These are phyloP conservation scores for Cosmia trapezina DNA, from an alignment of 2,888 invertebrate species.

Conservation along the genomic window DNA sequence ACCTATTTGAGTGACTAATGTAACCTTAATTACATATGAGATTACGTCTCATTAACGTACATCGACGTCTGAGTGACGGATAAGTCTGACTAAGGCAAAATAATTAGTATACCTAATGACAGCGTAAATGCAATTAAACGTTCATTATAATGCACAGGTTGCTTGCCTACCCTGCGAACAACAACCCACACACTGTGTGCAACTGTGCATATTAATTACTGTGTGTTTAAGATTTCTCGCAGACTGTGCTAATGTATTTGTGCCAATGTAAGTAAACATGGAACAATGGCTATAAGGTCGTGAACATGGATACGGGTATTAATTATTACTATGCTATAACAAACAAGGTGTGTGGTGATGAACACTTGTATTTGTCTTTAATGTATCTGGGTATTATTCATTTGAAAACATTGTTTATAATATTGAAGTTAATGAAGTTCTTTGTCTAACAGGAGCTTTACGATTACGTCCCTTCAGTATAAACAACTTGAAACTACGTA, in stretches of 20 bases:
- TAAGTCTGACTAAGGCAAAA: not conserved
- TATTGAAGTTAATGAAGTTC: not conserved
- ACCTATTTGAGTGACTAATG: not conserved
- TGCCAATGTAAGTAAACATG: slow-evolving; percentile 22
- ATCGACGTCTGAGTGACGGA: slow-evolving; percentile 4
- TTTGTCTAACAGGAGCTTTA: not conserved
- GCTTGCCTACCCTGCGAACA: slow-evolving; percentile 30
- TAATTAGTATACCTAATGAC: slow-evolving; percentile 28
- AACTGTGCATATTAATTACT: slow-evolving; percentile 36
- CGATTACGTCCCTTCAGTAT: too few species aligned
- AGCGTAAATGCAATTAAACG: slow-evolving; percentile 41
- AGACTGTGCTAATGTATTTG: slow-evolving; percentile 23
- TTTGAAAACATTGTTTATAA: not conserved
- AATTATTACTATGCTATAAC: slow-evolving; percentile 21
- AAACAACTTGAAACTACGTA: too few species aligned
- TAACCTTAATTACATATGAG: not conserved
- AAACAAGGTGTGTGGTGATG: slow-evolving; percentile 13
- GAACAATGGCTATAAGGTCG: slow-evolving; percentile 41
- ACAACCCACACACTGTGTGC: slow-evolving; percentile 15
- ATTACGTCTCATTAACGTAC: slow-evolving; percentile 5
- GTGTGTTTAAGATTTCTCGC: slow-evolving; percentile 28
- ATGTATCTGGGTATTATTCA: too few species aligned
- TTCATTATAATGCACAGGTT: slow-evolving; percentile 42
- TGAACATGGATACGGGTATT: slow-evolving; percentile 17
- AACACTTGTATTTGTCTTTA: slow-evolving; percentile 18